Conservation (phyloP, 1,140 invertebrate genomes). For the Calephelis virginiensis region DNA sequence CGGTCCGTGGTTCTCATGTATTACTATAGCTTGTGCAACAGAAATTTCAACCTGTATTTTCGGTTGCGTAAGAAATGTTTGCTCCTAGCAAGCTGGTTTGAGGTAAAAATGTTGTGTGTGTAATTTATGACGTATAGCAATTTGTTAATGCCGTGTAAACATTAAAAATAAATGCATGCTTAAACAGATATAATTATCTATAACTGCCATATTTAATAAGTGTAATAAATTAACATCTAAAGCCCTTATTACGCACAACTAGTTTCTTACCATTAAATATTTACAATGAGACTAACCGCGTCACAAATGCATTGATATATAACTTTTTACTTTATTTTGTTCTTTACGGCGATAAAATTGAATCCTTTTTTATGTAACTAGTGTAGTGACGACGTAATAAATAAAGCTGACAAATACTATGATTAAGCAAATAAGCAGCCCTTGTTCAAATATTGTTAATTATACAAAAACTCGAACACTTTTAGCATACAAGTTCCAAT, state of each 20-base stretch:
- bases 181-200: conserved; percentile 12
- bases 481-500: too few species aligned
- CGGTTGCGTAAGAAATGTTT: conserved; percentile 8
- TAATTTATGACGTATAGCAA: conserved; percentile 3
- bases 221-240: conserved; percentile 5
- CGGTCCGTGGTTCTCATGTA: not conserved
- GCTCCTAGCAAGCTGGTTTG: not conserved
- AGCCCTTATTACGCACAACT: not conserved
- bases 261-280: not conserved
- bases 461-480: too few species aligned
- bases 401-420: too few species aligned
- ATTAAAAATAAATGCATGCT: conserved; percentile 14
- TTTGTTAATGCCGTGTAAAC: conserved; percentile 7
- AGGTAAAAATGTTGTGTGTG: not conserved
- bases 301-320: too few species aligned
- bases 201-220: conserved; percentile 15
- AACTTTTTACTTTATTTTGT: too few species aligned
- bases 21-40: conserved; percentile 4
- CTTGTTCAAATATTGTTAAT: conserved; percentile 12
- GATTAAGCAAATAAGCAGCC: too few species aligned
- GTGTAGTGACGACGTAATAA: too few species aligned
- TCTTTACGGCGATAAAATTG: too few species aligned
- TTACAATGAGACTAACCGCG: not conserved
- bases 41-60: not conserved
- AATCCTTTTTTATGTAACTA: too few species aligned